These are phyloP conservation scores for Drosophila koepferae DNA, from an alignment of 2,888 invertebrate genomes.

Conservation along the genomic window DNA sequence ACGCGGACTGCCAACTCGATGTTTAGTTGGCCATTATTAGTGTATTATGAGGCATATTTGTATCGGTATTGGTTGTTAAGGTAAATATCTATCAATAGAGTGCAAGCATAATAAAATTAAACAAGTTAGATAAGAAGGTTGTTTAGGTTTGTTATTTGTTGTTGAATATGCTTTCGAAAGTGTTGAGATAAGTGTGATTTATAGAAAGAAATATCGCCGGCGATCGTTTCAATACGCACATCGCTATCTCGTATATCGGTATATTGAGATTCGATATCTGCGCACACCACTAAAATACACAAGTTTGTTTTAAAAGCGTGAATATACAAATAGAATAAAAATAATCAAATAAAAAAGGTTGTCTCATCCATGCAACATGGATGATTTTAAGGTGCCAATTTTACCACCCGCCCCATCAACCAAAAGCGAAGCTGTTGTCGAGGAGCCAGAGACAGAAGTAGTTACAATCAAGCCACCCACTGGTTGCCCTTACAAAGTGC, in stretches of 20 bases:
- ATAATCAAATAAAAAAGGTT: neutral
- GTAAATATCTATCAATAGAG: neutral
- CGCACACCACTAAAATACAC: slow-evolving; percentile 8
- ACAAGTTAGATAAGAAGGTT: neutral
- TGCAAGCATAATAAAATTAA: neutral
- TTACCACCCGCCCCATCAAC: slow-evolving; percentile 36
- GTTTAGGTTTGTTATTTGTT: too few relatives aligned
- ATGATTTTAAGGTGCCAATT: slow-evolving; percentile 75
- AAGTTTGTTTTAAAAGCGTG: slow-evolving; percentile 5
- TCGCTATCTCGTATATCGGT: neutral
- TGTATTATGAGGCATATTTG: neutral
- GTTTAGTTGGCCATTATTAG: neutral
- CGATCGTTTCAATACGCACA: neutral
- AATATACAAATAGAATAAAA: slow-evolving; percentile 2
- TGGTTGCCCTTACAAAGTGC: slow-evolving; percentile 90
- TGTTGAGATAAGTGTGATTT: too few relatives aligned
- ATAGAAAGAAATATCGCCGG: too few relatives aligned
- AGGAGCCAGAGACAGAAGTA: slow-evolving; percentile 18
- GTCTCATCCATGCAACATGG: slow-evolving; percentile 55
- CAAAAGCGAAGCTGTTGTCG: slow-evolving; percentile 26
- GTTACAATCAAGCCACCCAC: slow-evolving; percentile 6
- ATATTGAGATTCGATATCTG: neutral
- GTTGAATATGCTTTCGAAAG: too few relatives aligned
- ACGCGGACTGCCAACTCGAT: slow-evolving; percentile 31
- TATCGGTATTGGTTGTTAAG: neutral